Base-by-base conservation (phyloP, 1,140 invertebrate species). In the Palaemon carinicauda region DNA sequence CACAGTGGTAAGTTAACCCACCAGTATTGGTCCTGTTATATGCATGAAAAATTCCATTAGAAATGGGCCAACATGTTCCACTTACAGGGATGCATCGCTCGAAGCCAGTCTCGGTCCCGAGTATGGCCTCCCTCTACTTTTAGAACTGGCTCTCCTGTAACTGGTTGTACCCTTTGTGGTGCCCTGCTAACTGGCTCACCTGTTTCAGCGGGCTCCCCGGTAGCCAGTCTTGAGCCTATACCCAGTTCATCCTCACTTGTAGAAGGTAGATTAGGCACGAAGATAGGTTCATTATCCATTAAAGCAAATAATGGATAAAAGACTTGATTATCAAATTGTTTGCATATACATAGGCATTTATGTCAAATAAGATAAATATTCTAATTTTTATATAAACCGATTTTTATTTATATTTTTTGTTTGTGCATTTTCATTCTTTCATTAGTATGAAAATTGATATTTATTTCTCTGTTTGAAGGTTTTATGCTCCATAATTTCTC, bases 181-280 rank as follows among this genome's bases (percentile, higher is more conserved):
- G 21, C 82, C 51, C 73, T 54, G 33, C 71, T 77, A 41, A 56
- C 73, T 80, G 83, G 83, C 75, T 53, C 77, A 74, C 56, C 71
- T 41, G 33, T 41, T 41, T 41, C 33, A 41, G 33, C 9, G 33
- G 33, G 33, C 33, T 41, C 33, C 31, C 29, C 54, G 17, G 41
- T 78, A 75, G 75, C 83, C 56, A 85, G 74, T 79, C 75, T 21
- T 17, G 83, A 85, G 12, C 74, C 27, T 84, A 65, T 54, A 54
- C 73, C 82, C 53, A 77, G 82, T 60, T 84, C 82, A 78, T 71
- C 82, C 82, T 29, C 73, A 77, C 60, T 84, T 77, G 71, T 69
- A 74, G 77, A 74, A 85, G 83, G 83, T 85, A 85, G 83, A 79
- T 51, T 79, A 85, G 83, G 80, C 27, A n/a, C n/a, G n/a, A n/a